Evolutionary conservation across 1,140 invertebrate species (phyloP), one percentile per base, ranked within the genome.

Genomic region (Saxidomus purpurata): DNA sequence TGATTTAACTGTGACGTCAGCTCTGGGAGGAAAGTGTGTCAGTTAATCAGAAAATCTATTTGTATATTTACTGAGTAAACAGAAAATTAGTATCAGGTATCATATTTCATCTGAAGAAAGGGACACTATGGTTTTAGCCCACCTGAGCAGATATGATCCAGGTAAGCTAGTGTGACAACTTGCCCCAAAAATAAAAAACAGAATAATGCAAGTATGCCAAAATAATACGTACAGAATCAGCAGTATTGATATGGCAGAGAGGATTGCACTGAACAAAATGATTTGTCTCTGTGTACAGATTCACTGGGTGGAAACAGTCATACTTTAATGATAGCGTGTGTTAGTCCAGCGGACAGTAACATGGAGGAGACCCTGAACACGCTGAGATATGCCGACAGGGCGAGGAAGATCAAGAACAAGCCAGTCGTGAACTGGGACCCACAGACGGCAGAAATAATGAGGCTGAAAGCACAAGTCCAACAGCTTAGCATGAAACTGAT

Each of bases 281-380:
- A 17, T 25, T 67, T 2, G 31, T 67, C 40, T 40, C 2, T 74
- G 40, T 76, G 25, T 74, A 31, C 88, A 95, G 95, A 96, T 90
- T 96, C 95, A 6, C 96, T 99, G 0, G 98, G 98, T 69, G 98
- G 98, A 22, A 99, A 99, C 94, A 99, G 98, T 0, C 97, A 98
- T 67, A 99, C 98, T 0, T 93, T 99, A 38, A 99, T 99, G 98
- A 97, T 99, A 67, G 98, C 98, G 0, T 99, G 98, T 95, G 97
- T 99, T 0, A 98, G 98, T 95, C 98, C 98, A 0, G 98, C 98
- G 13, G 98, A 98, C 95, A 98, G 97, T 76, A 99, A 99, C 95
- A 95, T 98, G 80, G 98, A 98, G 67, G 98, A 99, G 95, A 98
- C 98, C 0, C 92, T 99, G 0, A 98, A 98, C 61, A 99, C 98